Evolutionary conservation across 2,797 vertebrate species (phyloP).

Genomic region (Lophotriccus pileatus): DNA sequence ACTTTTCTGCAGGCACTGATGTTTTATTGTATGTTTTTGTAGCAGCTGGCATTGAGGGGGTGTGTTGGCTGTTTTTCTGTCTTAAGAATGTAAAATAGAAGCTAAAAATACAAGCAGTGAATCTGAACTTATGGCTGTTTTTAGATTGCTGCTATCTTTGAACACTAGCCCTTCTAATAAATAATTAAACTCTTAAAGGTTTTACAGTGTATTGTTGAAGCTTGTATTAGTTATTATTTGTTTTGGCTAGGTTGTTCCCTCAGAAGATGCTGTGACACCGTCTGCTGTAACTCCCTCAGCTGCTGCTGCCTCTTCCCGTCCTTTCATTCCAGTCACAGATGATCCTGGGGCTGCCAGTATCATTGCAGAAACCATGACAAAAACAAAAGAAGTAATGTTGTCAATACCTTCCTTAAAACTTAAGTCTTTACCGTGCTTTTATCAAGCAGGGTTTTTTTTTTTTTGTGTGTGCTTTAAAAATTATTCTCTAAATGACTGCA

Average conservation of each 20-base stretch:
- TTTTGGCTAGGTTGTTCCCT: slow-evolving; percentile 79
- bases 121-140: neutral
- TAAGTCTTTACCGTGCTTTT: neutral
- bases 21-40: neutral
- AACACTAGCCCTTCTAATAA: neutral
- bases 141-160: neutral
- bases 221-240: neutral
- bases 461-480: neutral
- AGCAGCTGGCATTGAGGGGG: neutral
- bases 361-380: slow-evolving; percentile 98
- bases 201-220: neutral
- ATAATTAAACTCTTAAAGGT: neutral
- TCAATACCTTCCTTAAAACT: neutral
- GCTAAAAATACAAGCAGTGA: neutral
- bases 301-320: slow-evolving; percentile 88
- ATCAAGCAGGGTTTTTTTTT: neutral
- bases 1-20: neutral
- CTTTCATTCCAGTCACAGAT: slow-evolving; percentile 97
- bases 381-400: slow-evolving; percentile 91
- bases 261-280: slow-evolving; percentile 92
- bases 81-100: neutral
- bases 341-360: slow-evolving; percentile 98
- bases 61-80: neutral
- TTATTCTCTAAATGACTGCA: neutral
- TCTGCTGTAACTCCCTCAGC: slow-evolving; percentile 94